Evolutionary conservation across 2,113 vertebrate species (phyloP), one percentile per base, ranked within the genome.

Genomic region (Phalacrocorax pelagicus): DNA sequence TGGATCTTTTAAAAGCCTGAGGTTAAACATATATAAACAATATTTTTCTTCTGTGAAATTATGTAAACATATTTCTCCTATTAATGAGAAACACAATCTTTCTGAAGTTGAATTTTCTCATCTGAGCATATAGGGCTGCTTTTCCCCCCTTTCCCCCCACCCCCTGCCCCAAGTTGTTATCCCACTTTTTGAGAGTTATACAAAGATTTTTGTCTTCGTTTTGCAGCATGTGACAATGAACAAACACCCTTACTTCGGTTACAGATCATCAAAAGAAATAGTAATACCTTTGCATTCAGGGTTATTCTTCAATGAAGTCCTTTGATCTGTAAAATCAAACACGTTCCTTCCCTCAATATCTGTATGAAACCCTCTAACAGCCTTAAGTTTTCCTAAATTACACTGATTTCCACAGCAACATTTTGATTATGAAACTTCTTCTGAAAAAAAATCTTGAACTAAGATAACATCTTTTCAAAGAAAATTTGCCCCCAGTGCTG

Each of bases 1-100:
- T 23, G 58, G 65, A 75, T 92, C 8, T 51, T 78, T 70, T 51
- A 81, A 85, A 96, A 79, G 58, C 62, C 46, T 71, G 57, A 96
- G 34, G 38, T 86, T 94, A 93, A 92, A 69, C 23, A n/a, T 55
- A 65, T 26, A 32, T 44, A 73, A 69, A 19, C 36, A 77, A 1
- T 47, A 63, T 84, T 92, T 96, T 86, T 84, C 38, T 69, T 80
- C 57, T 57, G 5, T 66, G 80, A 90, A 63, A 70, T 52, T 18
- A 62, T 38, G 10, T 67, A 88, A 58, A 4, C 10, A 4, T 86
- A 51, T 90, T 82, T 78, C 8, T 29, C 65, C 69, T 74, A 63
- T 63, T 81, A 90, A 87, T 7, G 22, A 34, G 77, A 89, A 88
- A 22, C 49, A 32, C 3, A 86, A 4, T 87, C n/a, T 26, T 87